phyloP scores from a whole-genome alignment of 2,797 vertebrate species.

The Neomorphus geoffroyi region DNA sequence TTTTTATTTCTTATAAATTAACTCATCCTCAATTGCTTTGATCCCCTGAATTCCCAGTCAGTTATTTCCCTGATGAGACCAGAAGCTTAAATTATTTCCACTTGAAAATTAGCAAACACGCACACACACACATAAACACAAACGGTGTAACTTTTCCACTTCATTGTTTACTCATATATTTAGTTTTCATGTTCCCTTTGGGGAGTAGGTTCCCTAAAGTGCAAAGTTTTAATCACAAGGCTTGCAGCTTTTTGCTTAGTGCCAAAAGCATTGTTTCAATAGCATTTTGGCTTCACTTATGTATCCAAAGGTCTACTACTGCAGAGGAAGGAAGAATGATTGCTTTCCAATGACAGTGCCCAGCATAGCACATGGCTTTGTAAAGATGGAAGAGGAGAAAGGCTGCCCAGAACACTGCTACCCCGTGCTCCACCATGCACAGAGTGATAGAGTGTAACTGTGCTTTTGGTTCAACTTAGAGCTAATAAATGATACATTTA shows the following conservation, averaged over 20 bases:
- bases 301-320: not conserved
- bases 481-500: not conserved
- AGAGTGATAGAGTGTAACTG: not conserved
- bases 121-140: not conserved
- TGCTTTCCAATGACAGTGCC: not conserved
- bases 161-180: constrained; percentile 54
- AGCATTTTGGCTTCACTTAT: not conserved
- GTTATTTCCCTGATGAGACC: constrained; percentile 39
- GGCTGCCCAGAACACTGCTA: not conserved
- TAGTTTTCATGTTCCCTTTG: constrained; percentile 31
- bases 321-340: not conserved
- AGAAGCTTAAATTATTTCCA: constrained; percentile 1
- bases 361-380: not conserved
- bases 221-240: constrained; percentile 32
- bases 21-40: constrained; percentile 30
- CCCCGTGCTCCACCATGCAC: rapidly evolving
- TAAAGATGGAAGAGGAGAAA: not conserved
- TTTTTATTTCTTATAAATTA: constrained; percentile 16
- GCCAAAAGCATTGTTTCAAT: constrained; percentile 26
- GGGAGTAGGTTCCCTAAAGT: constrained; percentile 3
- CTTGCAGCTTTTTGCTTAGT: constrained; percentile 3
- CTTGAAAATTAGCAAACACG: not conserved
- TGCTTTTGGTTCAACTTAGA: not conserved
- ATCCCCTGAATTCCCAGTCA: constrained; percentile 39
- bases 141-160: not conserved